Percentiles rank a stretch among this genome's conserved stretches.
Conservation (phyloP, 2,797 vertebrate species). For the Simalia tracyae region DNA sequence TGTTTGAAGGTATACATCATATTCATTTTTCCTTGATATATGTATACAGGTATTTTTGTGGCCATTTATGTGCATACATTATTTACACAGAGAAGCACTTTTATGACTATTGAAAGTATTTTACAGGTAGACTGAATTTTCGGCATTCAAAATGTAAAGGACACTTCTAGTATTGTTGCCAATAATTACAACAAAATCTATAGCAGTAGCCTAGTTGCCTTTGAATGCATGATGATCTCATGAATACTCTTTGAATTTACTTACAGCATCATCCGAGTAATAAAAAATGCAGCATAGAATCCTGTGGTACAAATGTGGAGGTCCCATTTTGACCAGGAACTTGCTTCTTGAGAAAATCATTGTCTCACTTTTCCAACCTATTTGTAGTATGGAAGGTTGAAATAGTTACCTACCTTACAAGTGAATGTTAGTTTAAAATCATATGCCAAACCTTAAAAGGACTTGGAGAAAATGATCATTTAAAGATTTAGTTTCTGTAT, state of each 20-base stretch:
- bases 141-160: background rate
- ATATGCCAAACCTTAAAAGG: background rate
- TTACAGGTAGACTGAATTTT: background rate
- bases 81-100: background rate
- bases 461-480: background rate
- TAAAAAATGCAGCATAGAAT: background rate
- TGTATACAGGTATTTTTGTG: background rate
- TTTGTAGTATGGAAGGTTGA: background rate
- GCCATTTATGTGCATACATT: background rate
- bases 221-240: background rate
- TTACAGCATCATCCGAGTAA: background rate
- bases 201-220: background rate
- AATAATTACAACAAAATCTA: background rate
- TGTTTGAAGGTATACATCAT: constrained; percentile 89
- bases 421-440: background rate
- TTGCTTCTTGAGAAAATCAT: background rate
- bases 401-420: background rate
- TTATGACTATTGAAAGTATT: background rate
- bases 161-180: background rate
- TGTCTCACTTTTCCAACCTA: background rate
- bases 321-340: background rate
- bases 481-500: background rate
- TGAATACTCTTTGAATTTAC: background rate
- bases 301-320: background rate
- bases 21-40: constrained; percentile 1